Conservation (phyloP, 23 tunicate species). For the Halocynthia roretzi region DNA sequence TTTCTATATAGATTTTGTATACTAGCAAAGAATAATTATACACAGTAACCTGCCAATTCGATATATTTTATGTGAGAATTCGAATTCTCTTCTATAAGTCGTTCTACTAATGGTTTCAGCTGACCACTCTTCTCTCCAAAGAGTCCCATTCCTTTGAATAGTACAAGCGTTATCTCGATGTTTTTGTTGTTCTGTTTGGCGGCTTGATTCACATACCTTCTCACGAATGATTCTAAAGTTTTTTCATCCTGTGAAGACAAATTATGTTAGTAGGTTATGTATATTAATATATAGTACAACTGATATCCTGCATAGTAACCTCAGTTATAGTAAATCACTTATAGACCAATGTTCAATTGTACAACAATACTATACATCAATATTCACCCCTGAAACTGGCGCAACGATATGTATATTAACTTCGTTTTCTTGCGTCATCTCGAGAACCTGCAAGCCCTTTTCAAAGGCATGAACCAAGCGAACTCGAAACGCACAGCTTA, state of each 20-base stretch:
- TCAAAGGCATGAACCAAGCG: constrained; percentile 52
- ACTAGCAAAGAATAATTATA: background rate
- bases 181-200: background rate
- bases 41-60: background rate
- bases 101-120: constrained; percentile 4
- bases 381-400: constrained; percentile 26
- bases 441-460: constrained; percentile 2
- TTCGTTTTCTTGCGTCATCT: constrained; percentile 1
- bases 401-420: constrained; percentile 27
- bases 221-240: constrained; percentile 9
- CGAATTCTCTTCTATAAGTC: background rate
- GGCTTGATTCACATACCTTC: background rate
- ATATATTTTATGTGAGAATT: background rate
- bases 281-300: background rate
- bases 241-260: background rate
- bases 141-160: constrained; percentile 10
- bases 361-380: background rate
- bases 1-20: background rate
- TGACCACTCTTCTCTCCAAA: constrained; percentile 13
- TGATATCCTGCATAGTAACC: background rate
- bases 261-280: background rate
- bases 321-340: background rate
- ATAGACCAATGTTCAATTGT: background rate
- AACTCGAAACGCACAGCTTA: constrained; percentile 38
- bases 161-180: constrained; percentile 1